A percentile compares a stretch with the other conserved stretches of the same genome.
phyloP scores from a whole-genome alignment of 1,140 invertebrate species.

The Coelopa frigida region DNA sequence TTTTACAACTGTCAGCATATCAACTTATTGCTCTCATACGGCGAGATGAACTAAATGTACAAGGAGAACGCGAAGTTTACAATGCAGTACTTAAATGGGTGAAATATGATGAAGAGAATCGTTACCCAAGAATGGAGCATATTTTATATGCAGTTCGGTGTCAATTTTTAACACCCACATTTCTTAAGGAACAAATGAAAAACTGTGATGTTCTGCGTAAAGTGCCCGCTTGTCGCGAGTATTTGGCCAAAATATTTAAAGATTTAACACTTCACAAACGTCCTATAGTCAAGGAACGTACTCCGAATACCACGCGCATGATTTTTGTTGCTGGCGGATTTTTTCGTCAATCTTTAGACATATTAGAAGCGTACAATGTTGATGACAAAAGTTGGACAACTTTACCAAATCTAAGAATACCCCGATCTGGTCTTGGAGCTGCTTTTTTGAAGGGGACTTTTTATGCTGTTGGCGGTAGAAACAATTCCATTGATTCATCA shows the following conservation, averaged over 20 bases:
- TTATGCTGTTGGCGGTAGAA: slow-evolving; percentile 85
- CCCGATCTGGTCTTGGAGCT: slow-evolving; percentile 79
- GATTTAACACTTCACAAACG: slow-evolving; percentile 78
- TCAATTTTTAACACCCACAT: slow-evolving; percentile 85
- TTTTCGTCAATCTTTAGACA: slow-evolving; percentile 73
- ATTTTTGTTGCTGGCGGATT: slow-evolving; percentile 90
- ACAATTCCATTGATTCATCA: slow-evolving; percentile 76
- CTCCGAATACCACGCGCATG: slow-evolving; percentile 75
- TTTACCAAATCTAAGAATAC: slow-evolving; percentile 69
- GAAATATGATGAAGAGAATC: slow-evolving; percentile 74
- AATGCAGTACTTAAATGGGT: slow-evolving; percentile 88
- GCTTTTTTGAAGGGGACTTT: slow-evolving; percentile 74
- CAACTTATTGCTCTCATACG: slow-evolving; percentile 74
- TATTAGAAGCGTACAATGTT: slow-evolving; percentile 80
- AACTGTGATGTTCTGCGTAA: slow-evolving; percentile 83
- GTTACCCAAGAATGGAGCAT: slow-evolving; percentile 76
- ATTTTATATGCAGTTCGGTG: slow-evolving; percentile 82
- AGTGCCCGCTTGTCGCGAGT: slow-evolving; percentile 79
- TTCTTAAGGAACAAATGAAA: slow-evolving; percentile 82
- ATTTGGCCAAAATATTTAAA: slow-evolving; percentile 83
- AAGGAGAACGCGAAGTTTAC: slow-evolving; percentile 85
- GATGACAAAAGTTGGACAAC: slow-evolving; percentile 77
- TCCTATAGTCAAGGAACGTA: slow-evolving; percentile 70
- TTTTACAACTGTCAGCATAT: slow-evolving; percentile 69
- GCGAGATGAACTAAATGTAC: slow-evolving; percentile 82